Percentiles rank a stretch among this genome's conserved stretches.
These are phyloP conservation scores for Lordiphosa collinella DNA, from an alignment of 1,140 invertebrate genomes.

Conservation along the genomic window DNA sequence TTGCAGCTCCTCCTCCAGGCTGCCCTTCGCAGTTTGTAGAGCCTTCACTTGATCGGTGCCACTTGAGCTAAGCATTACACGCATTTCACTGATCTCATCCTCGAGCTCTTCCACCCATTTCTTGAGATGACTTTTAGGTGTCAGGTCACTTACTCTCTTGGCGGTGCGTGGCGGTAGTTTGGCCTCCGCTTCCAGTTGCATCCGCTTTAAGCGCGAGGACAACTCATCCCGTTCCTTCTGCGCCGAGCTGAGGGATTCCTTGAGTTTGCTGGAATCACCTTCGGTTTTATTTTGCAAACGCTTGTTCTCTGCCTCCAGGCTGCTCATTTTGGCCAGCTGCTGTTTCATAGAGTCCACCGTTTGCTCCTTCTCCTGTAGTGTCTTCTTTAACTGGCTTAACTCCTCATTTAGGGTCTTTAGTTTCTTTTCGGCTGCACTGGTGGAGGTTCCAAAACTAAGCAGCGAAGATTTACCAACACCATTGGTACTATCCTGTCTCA, in stretches of 20 bases:
- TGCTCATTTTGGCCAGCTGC: conserved; percentile 85
- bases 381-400: conserved; percentile 86
- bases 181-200: conserved; percentile 57
- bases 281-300: conserved; percentile 74
- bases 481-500: conserved; percentile 77
- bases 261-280: conserved; percentile 53
- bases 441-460: conserved; percentile 39
- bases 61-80: conserved; percentile 56
- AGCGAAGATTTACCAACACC: conserved; percentile 49
- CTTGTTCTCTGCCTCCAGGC: conserved; percentile 87
- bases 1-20: conserved; percentile 60
- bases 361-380: conserved; percentile 90
- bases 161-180: conserved; percentile 62
- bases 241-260: conserved; percentile 47
- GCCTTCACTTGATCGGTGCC: conserved; percentile 52
- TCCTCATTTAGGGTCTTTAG: conserved; percentile 86
- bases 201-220: conserved; percentile 53
- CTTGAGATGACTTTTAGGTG: conserved; percentile 73
- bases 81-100: conserved; percentile 73
- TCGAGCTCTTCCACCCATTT: conserved; percentile 79
- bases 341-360: conserved; percentile 88
- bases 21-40: conserved; percentile 57
- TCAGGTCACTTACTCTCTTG: conserved; percentile 70
- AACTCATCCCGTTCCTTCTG: conserved; percentile 67
- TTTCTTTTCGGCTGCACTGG: conserved; percentile 84